A percentile compares a stretch with the other conserved stretches of the same genome.
Evolutionary conservation across 2,797 vertebrate genomes (phyloP).

Genomic region (Serranus cabrilla): DNA sequence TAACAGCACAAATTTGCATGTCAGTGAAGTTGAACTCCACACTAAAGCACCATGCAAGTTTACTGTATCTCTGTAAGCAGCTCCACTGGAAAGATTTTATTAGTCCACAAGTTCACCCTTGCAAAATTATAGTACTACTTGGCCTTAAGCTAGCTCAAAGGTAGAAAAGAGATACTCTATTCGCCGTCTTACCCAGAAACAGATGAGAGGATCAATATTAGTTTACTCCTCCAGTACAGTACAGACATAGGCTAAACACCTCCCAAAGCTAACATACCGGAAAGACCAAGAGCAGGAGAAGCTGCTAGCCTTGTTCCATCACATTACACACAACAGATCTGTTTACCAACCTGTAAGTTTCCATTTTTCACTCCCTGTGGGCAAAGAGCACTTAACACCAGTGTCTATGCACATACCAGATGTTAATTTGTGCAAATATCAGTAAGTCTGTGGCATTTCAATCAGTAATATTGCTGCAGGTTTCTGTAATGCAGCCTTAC

Average conservation of each 20-base stretch:
- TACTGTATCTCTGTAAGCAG: neutral
- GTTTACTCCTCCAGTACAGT: neutral
- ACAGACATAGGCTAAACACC: neutral
- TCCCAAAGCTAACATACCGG: neutral
- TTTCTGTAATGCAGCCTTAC: slow-evolving; percentile 9
- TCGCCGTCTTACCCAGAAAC: neutral
- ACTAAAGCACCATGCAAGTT: neutral
- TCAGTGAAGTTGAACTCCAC: neutral
- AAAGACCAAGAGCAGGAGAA: neutral
- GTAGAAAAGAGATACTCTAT: neutral
- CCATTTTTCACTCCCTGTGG: slow-evolving; percentile 4
- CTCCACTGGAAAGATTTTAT: neutral
- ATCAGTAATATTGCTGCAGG: slow-evolving; percentile 17
- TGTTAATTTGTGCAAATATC: slow-evolving; percentile 53
- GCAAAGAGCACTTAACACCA: slow-evolving; percentile 21
- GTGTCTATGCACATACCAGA: slow-evolving; percentile 27
- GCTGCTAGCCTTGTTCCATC: neutral
- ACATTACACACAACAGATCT: slow-evolving; percentile 29
- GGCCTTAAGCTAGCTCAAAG: slow-evolving; percentile 8
- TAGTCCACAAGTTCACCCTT: slow-evolving; percentile 7
- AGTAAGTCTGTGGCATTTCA: slow-evolving; percentile 40
- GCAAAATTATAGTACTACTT: slow-evolving; percentile 15
- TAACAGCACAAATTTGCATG: neutral
- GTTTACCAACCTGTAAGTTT: slow-evolving; percentile 45
- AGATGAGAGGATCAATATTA: slow-evolving; percentile 6